Evolutionary conservation across 2,888 invertebrate species (phyloP).

Genomic region (Conomelus anceps): DNA sequence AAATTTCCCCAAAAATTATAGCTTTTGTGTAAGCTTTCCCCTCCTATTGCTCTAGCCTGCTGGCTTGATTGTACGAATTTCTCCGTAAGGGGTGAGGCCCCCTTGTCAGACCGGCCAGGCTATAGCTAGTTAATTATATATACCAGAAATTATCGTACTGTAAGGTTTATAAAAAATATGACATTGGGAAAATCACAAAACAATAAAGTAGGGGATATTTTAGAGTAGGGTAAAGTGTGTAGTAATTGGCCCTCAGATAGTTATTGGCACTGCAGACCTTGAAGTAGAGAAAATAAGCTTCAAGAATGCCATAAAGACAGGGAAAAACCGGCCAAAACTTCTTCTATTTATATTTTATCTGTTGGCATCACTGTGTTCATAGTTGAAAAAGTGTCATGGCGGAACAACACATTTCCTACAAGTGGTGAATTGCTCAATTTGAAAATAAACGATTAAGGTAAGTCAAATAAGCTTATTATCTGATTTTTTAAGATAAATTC

Average conservation of each 20-base stretch:
- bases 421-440: constrained; percentile 4
- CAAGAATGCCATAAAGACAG: neutral
- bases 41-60: too few relatives aligned
- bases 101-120: too few relatives aligned
- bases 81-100: too few relatives aligned
- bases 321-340: constrained; percentile 1
- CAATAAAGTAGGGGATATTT: too few relatives aligned
- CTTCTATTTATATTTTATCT: constrained; percentile 3
- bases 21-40: too few relatives aligned
- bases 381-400: constrained; percentile 13
- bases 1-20: too few relatives aligned
- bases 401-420: neutral
- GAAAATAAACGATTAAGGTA: constrained; percentile 8
- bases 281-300: constrained; percentile 7
- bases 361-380: constrained; percentile 7
- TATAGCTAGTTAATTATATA: too few relatives aligned
- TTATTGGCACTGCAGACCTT: constrained; percentile 8
- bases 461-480: constrained; percentile 2
- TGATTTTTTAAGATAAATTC: constrained; percentile 3
- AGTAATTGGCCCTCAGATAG: constrained; percentile 12
- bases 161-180: too few relatives aligned
- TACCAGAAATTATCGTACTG: too few relatives aligned
- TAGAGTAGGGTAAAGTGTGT: neutral
- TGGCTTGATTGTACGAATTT: too few relatives aligned
- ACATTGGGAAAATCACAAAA: too few relatives aligned